Conservation (phyloP, 37 sponge, comb jelly and placozoan genomes). For the Ephydatia muelleri region DNA sequence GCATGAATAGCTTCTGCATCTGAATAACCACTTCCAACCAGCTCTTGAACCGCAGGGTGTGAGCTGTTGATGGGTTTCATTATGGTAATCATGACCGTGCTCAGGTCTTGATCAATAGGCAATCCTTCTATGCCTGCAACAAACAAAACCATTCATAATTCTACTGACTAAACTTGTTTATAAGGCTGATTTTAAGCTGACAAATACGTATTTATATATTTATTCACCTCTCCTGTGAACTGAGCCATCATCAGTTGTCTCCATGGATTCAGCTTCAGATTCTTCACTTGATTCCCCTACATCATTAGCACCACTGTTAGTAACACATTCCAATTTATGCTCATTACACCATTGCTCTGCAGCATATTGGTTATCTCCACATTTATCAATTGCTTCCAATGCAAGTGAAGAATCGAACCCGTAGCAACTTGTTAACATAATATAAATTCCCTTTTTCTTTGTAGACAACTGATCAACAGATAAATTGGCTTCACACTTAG, state of each 20-base stretch:
- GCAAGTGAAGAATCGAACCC: neutral
- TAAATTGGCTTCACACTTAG: constrained; percentile 2
- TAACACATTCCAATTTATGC: constrained; percentile 17
- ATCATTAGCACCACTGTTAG: constrained; percentile 1
- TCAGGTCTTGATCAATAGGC: neutral
- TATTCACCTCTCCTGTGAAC: neutral
- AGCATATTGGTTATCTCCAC: constrained; percentile 22
- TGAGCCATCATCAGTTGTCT: neutral
- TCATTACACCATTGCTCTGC: constrained; percentile 33
- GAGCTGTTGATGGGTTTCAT: constrained; percentile 7
- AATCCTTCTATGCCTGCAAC: neutral
- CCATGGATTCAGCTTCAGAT: no score
- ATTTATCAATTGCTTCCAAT: constrained; percentile 33
- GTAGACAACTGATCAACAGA: constrained; percentile 20
- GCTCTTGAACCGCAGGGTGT: constrained; percentile 27
- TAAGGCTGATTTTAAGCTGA: neutral
- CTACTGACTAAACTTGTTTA: constrained; percentile 2
- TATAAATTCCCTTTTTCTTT: constrained; percentile 10
- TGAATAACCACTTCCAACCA: constrained; percentile 15
- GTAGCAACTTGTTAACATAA: neutral
- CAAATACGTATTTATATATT: neutral
- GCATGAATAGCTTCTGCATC: constrained; percentile 31
- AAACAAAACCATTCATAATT: neutral
- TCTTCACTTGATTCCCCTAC: no score
- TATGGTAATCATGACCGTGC: neutral